These are phyloP conservation scores for Pogonocherus hispidulus DNA, from an alignment of 2,888 invertebrate genomes.

Conservation along the genomic window DNA sequence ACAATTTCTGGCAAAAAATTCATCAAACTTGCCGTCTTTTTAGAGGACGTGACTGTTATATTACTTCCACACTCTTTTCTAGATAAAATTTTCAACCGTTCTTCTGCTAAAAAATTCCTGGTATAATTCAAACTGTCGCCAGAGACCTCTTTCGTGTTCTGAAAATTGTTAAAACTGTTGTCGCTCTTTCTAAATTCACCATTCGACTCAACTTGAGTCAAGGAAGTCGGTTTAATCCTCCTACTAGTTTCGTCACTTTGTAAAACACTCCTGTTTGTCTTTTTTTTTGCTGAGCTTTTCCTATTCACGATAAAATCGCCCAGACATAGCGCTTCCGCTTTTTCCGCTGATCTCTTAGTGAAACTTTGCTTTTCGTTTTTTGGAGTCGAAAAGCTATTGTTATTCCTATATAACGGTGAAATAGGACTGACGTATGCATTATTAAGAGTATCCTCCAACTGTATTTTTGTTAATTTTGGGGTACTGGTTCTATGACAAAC, in stretches of 20 bases:
- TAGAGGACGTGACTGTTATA: not conserved
- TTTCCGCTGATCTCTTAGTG: conserved; percentile 21
- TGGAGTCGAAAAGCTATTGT: conserved; percentile 48
- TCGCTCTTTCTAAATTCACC: conserved; percentile 49
- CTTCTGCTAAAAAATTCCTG: conserved; percentile 52
- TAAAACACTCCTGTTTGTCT: conserved; percentile 32
- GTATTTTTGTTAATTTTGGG: conserved; percentile 46
- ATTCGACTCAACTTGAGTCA: conserved; percentile 56
- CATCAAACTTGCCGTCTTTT: not conserved
- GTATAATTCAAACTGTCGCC: conserved; percentile 42
- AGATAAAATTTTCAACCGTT: conserved; percentile 52
- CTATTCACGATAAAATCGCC: conserved; percentile 63
- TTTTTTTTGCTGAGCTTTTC: conserved; percentile 56
- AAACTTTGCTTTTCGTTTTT: conserved; percentile 42
- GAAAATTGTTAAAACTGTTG: conserved; percentile 61
- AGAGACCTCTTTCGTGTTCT: conserved; percentile 44
- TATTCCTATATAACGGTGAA: conserved; percentile 58
- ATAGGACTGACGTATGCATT: conserved; percentile 54
- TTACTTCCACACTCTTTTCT: conserved; percentile 34
- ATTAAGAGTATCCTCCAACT: conserved; percentile 30
- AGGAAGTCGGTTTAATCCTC: conserved; percentile 72
- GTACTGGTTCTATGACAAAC: conserved; percentile 43
- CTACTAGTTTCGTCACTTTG: conserved; percentile 42
- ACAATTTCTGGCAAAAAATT: conserved; percentile 61
- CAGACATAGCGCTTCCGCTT: conserved; percentile 57